Conservation (phyloP, 2,888 invertebrate species). For the Drosophila kokeensis region DNA sequence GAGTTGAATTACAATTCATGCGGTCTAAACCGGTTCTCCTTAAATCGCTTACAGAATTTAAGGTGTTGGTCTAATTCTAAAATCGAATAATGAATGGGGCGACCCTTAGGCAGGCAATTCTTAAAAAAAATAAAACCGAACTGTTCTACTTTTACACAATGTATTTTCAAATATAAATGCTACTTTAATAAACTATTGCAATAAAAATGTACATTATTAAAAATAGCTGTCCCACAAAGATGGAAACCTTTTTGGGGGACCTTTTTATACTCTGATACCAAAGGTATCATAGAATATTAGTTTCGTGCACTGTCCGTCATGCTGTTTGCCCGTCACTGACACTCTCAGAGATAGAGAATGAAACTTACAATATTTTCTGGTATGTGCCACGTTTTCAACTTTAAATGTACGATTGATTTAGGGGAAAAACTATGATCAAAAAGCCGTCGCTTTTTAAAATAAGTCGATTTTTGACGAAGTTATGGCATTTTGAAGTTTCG, state of each 20-base stretch:
- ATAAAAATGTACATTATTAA: conserved; percentile 11
- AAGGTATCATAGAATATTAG: background rate
- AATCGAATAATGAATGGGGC: conserved; percentile 7
- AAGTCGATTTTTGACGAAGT: no score
- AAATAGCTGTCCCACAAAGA: background rate
- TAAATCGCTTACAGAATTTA: conserved; percentile 20
- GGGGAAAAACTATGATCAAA: no score
- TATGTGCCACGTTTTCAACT: no score
- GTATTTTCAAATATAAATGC: conserved; percentile 10
- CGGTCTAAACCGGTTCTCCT: conserved; percentile 13
- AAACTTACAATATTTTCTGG: no score
- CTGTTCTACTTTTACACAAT: conserved; percentile 3
- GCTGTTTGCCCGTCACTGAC: no score
- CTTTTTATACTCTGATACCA: background rate
- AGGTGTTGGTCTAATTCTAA: conserved; percentile 20
- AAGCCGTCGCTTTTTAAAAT: no score
- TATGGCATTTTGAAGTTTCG: no score
- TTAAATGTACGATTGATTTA: no score
- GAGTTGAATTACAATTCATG: conserved; percentile 22
- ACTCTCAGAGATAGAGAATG: background rate
- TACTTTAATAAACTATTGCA: conserved; percentile 10
- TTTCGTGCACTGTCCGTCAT: background rate
- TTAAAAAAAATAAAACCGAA: background rate
- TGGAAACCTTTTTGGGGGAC: background rate
- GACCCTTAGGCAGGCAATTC: background rate